Evolutionary conservation across 2,113 vertebrate genomes (phyloP).

Genomic region (Hyperoodon ampullatus): DNA sequence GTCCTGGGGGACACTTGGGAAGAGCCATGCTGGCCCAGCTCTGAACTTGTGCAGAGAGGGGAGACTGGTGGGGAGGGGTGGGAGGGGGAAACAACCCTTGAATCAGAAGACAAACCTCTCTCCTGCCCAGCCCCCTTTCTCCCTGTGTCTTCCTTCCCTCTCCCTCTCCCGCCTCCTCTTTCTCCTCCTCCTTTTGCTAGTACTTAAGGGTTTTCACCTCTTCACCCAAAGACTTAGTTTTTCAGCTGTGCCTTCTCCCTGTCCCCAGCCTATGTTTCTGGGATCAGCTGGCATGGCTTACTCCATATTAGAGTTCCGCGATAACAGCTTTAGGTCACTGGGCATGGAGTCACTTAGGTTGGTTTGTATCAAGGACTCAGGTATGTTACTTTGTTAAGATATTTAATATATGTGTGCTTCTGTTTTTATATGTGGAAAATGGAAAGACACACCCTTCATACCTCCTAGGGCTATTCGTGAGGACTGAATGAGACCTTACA

Average conservation of each 20-base stretch:
- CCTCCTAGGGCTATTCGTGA: background rate
- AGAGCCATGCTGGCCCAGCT: background rate
- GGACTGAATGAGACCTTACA: background rate
- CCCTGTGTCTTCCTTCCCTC: too few species aligned
- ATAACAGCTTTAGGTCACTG: background rate
- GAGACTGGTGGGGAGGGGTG: background rate
- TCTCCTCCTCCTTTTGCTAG: background rate
- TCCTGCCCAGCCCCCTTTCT: background rate
- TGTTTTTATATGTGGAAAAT: background rate
- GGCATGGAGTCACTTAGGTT: background rate
- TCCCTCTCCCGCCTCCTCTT: background rate
- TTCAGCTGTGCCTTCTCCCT: background rate
- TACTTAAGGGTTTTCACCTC: background rate
- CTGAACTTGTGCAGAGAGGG: background rate
- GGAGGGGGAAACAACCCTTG: background rate
- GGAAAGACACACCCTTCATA: background rate
- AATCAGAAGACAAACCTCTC: background rate
- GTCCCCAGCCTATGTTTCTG: background rate
- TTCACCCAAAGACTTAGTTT: background rate
- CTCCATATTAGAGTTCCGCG: background rate
- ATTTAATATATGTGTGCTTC: background rate
- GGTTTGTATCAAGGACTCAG: background rate
- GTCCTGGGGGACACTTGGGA: too few species aligned
- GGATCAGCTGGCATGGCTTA: background rate
- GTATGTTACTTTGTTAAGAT: background rate